These are phyloP conservation scores for Punctoribates punctum DNA, from an alignment of 2,888 invertebrate genomes.

Conservation along the genomic window DNA sequence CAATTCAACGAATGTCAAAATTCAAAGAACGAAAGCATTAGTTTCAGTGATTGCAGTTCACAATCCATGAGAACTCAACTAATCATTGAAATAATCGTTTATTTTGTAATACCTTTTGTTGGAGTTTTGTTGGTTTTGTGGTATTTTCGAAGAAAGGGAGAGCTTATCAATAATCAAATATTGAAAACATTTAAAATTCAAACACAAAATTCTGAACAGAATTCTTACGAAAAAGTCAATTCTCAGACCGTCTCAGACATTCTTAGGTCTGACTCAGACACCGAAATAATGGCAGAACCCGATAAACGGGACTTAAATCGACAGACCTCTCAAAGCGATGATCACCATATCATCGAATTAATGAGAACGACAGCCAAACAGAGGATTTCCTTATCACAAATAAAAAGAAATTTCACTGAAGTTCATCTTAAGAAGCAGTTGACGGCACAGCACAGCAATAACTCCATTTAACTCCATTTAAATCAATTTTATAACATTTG, in stretches of 20 bases:
- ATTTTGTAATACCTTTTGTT: neutral
- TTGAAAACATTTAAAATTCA: neutral
- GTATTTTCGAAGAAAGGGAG: neutral
- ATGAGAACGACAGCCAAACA: no score
- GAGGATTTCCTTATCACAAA: neutral
- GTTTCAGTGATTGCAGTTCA: neutral
- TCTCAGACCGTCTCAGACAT: neutral
- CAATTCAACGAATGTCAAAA: neutral
- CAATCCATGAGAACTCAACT: no score
- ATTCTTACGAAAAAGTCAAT: neutral
- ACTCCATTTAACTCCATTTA: no score
- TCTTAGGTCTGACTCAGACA: neutral
- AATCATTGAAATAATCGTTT: conserved; percentile 13
- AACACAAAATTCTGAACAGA: neutral
- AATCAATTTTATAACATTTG: no score
- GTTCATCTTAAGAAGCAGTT: neutral
- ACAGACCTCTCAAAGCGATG: neutral
- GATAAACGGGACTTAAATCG: no score
- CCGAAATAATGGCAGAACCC: neutral
- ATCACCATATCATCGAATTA: neutral
- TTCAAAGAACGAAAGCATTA: no score
- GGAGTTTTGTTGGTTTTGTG: neutral
- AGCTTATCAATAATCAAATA: neutral
- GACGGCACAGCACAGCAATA: neutral
- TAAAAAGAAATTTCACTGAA: neutral